phyloP scores from a whole-genome alignment of 2,888 invertebrate species.

The Polyommatus icarus region DNA sequence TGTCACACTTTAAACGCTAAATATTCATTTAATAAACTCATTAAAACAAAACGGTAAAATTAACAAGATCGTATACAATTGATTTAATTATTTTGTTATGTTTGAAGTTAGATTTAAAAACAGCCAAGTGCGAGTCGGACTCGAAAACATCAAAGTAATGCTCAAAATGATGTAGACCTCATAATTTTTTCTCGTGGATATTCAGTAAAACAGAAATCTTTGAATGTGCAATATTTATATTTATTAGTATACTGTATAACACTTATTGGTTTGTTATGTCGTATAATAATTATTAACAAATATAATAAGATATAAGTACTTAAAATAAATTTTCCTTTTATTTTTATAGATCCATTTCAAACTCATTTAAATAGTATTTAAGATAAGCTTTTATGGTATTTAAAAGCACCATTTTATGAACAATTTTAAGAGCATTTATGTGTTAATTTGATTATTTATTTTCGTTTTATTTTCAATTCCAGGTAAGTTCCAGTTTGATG shows the following conservation, averaged over 20 bases:
- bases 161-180: no score
- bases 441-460: constrained; percentile 3
- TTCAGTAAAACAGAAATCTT: no score
- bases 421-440: constrained; percentile 10
- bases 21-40: not conserved
- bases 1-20: not conserved
- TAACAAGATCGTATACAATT: not conserved
- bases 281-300: no score
- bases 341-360: not conserved
- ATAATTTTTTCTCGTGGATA: no score
- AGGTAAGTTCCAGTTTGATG: constrained; percentile 13
- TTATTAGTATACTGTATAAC: no score
- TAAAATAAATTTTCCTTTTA: not conserved
- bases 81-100: not conserved
- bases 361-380: not conserved
- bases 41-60: constrained; percentile 17
- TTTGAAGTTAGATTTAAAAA: not conserved
- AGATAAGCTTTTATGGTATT: constrained; percentile 16
- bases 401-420: not conserved
- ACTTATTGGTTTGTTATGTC: no score
- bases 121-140: not conserved
- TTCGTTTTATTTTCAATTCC: not conserved
- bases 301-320: not conserved
- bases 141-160: no score
- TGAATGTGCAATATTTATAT: no score